A percentile compares a stretch with the other conserved stretches of the same genome.
These are phyloP conservation scores for Pedionomus torquatus DNA, from an alignment of 2,113 vertebrate genomes.

Conservation along the genomic window DNA sequence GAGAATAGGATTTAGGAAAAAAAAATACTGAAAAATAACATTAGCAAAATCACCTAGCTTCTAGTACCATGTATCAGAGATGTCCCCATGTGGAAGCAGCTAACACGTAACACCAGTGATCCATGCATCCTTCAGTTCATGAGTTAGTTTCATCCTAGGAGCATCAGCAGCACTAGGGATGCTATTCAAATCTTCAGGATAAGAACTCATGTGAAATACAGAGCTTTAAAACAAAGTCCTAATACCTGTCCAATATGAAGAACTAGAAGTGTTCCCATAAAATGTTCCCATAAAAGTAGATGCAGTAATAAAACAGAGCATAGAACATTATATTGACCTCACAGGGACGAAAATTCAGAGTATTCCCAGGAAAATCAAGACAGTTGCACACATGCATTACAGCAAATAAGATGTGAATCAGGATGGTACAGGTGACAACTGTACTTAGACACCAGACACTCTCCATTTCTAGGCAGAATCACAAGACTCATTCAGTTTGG, in stretches of 20 bases:
- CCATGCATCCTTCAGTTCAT: not conserved
- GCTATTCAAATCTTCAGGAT: not conserved
- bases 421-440: not conserved
- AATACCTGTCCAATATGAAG: not conserved
- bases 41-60: not conserved
- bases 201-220: not conserved
- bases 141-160: not conserved
- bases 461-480: not conserved
- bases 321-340: not conserved
- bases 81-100: not conserved
- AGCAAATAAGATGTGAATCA: not conserved
- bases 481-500: not conserved
- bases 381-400: not conserved
- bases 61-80: not conserved
- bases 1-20: not conserved
- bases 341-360: not conserved
- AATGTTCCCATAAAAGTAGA: not conserved
- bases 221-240: not conserved
- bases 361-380: not conserved
- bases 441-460: not conserved
- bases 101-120: not conserved
- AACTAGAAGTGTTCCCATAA: not conserved
- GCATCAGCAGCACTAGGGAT: rapidly evolving
- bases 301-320: not conserved
- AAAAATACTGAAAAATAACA: not conserved